phyloP scores from a whole-genome alignment of 2,888 invertebrate genomes.

The Heliconius charithonia region DNA sequence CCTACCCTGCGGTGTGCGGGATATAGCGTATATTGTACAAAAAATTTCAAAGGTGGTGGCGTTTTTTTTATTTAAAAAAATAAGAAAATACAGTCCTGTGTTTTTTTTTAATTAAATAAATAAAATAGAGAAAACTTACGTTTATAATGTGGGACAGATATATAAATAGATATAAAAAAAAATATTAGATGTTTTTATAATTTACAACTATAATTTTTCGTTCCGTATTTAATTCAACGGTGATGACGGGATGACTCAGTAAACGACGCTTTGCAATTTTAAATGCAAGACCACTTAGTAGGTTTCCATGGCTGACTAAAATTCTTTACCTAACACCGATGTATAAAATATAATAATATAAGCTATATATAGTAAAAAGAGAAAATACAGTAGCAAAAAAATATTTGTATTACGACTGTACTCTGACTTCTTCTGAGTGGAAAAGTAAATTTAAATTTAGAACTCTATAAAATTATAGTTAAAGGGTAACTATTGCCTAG shows the following conservation, averaged over 20 bases:
- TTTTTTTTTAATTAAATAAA: neutral
- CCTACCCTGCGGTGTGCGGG: too few species aligned
- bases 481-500: too few species aligned
- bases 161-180: neutral
- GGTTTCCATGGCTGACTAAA: slow-evolving; percentile 41
- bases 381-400: too few species aligned
- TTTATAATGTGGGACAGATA: neutral
- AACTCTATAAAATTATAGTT: too few species aligned
- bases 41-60: neutral
- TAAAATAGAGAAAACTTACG: neutral
- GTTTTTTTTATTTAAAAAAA: too few species aligned
- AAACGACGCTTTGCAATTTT: slow-evolving; percentile 36
- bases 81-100: too few species aligned
- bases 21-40: neutral
- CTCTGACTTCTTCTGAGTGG: too few species aligned
- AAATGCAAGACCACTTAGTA: slow-evolving; percentile 36
- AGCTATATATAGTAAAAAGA: too few species aligned
- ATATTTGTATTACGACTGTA: too few species aligned
- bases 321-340: slow-evolving; percentile 7
- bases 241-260: slow-evolving; percentile 32
- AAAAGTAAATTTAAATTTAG: too few species aligned
- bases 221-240: slow-evolving; percentile 36
- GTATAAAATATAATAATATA: neutral
- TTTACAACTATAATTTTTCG: neutral
- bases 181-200: neutral